phyloP scores from a whole-genome alignment of 2,113 vertebrate species.

The Arizona elegans region DNA sequence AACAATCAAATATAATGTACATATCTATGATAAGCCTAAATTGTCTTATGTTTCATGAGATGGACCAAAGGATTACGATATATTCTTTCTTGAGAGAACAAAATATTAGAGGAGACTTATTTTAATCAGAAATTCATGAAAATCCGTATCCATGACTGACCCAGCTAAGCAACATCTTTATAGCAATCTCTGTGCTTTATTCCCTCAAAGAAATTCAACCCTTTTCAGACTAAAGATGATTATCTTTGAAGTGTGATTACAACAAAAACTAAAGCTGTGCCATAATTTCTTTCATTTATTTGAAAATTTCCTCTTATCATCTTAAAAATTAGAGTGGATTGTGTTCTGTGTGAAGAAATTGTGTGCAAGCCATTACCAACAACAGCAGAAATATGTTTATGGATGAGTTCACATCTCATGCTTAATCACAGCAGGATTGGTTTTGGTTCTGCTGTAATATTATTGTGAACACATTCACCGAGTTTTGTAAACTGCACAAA shows the following conservation, averaged over 20 bases:
- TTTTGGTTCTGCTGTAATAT: not conserved
- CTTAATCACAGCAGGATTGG: not conserved
- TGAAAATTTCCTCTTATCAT: not conserved
- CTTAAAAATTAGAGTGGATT: not conserved
- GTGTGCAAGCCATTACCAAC: not conserved
- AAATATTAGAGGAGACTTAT: not conserved
- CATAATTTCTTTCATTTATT: not conserved
- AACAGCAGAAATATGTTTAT: not conserved
- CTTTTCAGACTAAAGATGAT: not conserved
- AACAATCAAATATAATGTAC: not conserved
- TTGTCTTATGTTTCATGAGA: not conserved
- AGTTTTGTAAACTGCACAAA: not conserved
- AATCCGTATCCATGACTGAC: not conserved
- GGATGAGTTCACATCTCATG: not conserved
- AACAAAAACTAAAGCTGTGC: not conserved
- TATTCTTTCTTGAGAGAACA: not conserved
- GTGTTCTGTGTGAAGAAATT: not conserved
- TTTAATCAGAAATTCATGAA: not conserved
- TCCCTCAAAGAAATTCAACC: not conserved
- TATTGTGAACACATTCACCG: not conserved
- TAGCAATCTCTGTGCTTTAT: not conserved
- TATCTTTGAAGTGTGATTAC: not conserved
- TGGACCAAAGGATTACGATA: not conserved
- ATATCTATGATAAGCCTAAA: not conserved
- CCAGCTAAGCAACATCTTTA: not conserved